phyloP scores from a whole-genome alignment of 2,888 invertebrate genomes.

The Calameuta filiformis region DNA sequence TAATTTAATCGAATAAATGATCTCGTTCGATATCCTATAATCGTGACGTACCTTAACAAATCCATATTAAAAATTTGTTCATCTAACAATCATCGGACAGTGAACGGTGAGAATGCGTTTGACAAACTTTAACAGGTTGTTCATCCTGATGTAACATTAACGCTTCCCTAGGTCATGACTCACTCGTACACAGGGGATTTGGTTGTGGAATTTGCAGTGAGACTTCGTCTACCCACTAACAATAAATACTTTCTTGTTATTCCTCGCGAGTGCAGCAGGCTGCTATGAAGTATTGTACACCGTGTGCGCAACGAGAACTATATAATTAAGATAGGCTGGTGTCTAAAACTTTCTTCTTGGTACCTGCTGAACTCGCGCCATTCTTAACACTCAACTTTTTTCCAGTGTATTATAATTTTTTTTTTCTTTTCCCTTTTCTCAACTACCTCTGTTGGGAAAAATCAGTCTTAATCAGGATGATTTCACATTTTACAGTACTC shows the following conservation, averaged over 20 bases:
- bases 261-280: not conserved
- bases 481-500: slow-evolving; percentile 46
- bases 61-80: not conserved
- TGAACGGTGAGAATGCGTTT: not conserved
- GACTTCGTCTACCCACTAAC: slow-evolving; percentile 35
- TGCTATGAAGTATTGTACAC: not conserved
- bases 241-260: slow-evolving; percentile 9
- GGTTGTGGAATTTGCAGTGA: slow-evolving; percentile 40
- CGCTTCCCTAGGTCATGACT: not conserved
- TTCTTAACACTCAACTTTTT: not conserved
- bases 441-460: not conserved
- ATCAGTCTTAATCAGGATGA: not conserved
- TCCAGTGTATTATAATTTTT: not conserved
- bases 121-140: not conserved
- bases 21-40: not conserved
- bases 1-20: not conserved
- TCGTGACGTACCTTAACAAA: not conserved
- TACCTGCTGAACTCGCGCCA: not conserved
- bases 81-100: not conserved
- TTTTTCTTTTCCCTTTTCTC: not conserved
- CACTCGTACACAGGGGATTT: slow-evolving; percentile 13
- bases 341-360: not conserved
- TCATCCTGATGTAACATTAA: not conserved
- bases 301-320: not conserved
- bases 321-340: no score